These are phyloP conservation scores for Drosophila orosa DNA, from an alignment of 1,140 invertebrate species.

Conservation along the genomic window DNA sequence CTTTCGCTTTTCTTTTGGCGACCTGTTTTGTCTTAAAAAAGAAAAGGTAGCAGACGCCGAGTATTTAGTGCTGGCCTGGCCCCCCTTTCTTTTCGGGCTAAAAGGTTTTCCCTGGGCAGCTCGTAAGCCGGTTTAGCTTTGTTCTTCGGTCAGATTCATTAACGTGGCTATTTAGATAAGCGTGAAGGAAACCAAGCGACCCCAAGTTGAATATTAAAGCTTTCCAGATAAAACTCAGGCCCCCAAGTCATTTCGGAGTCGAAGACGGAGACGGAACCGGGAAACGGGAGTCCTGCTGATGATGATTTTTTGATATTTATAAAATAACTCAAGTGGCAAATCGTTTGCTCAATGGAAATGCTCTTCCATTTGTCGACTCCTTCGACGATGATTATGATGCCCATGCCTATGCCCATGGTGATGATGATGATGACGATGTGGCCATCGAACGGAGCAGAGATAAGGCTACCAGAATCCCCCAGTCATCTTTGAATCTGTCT, in stretches of 20 bases:
- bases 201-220: slow-evolving; percentile 67
- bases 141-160: slow-evolving; percentile 79
- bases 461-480: slow-evolving; percentile 26
- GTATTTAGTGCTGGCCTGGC: slow-evolving; percentile 66
- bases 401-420: slow-evolving; percentile 9
- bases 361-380: slow-evolving; percentile 72
- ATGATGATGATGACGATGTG: slow-evolving; percentile 35
- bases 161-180: slow-evolving; percentile 82
- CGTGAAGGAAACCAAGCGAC: slow-evolving; percentile 43
- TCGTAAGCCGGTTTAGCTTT: slow-evolving; percentile 67
- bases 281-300: slow-evolving; percentile 29
- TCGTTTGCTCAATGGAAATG: slow-evolving; percentile 83
- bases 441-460: slow-evolving; percentile 30
- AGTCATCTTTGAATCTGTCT: slow-evolving; percentile 47
- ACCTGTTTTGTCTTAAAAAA: slow-evolving; percentile 63
- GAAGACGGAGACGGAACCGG: slow-evolving; percentile 21
- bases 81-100: slow-evolving; percentile 44
- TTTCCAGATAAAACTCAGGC: slow-evolving; percentile 30
- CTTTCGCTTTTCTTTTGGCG: slow-evolving; percentile 44
- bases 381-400: slow-evolving; percentile 12
- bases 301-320: slow-evolving; percentile 80
- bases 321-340: slow-evolving; percentile 83
- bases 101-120: slow-evolving; percentile 62
- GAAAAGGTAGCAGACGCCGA: slow-evolving; percentile 59
- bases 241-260: slow-evolving; percentile 30